Conservation (phyloP, 2,113 vertebrate genomes). For the Eulacestoma nigropectus region DNA sequence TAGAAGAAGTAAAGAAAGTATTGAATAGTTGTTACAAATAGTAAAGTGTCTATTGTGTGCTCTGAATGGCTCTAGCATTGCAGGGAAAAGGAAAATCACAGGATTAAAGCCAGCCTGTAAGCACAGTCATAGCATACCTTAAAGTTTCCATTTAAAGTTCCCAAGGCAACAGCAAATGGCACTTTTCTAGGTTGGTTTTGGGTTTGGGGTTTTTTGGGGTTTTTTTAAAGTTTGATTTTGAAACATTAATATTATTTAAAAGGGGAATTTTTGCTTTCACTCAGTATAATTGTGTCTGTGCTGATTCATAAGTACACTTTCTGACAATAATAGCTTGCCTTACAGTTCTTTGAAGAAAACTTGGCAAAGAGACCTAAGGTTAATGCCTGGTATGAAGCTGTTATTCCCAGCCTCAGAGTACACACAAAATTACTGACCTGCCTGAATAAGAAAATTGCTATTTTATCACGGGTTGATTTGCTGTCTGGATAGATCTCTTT, state of each 20-base stretch:
- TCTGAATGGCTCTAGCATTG: neutral
- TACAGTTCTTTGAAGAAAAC: neutral
- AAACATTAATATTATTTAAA: neutral
- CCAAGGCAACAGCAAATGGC: neutral
- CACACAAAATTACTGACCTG: neutral
- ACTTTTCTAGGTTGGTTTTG: neutral
- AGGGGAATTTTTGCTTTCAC: neutral
- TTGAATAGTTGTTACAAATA: neutral
- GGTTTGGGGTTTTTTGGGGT: neutral
- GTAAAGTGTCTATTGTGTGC: neutral
- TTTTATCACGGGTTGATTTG: neutral
- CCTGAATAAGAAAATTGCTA: slow-evolving; percentile 13
- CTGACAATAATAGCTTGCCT: neutral
- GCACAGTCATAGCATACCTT: neutral
- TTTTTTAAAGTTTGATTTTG: neutral
- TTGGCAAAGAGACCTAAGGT: neutral
- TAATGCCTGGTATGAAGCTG: neutral
- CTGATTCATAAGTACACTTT: neutral
- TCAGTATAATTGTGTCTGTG: neutral
- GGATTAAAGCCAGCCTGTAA: neutral
- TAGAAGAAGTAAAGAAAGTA: slow-evolving; percentile 10
- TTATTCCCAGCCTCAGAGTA: neutral
- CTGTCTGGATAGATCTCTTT: neutral
- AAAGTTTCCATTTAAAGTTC: neutral
- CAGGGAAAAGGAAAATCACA: neutral